Percentiles rank a stretch among this genome's conserved stretches.
These are phyloP conservation scores for Ascaphus truei DNA, from an alignment of 2,113 vertebrate genomes.

Conservation along the genomic window DNA sequence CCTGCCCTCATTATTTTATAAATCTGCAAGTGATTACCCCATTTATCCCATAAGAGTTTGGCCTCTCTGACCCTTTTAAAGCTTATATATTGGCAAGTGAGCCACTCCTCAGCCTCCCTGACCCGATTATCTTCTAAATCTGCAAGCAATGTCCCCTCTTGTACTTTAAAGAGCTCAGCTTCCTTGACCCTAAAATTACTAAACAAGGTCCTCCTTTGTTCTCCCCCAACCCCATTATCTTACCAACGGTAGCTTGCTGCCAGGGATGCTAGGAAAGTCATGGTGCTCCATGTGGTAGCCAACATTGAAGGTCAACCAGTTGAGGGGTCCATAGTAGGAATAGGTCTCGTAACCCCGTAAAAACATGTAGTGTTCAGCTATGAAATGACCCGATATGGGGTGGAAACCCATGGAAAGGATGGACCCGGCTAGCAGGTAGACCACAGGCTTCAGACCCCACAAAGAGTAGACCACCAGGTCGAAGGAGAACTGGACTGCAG, in stretches of 20 bases:
- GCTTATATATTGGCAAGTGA: no score
- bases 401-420: constrained; percentile 89
- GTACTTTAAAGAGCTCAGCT: no score
- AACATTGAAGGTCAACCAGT: constrained; percentile 92
- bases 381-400: constrained; percentile 95
- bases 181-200: no score
- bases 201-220: no score
- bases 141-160: no score
- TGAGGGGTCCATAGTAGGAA: constrained; percentile 93
- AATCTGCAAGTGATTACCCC: no score
- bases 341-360: constrained; percentile 93
- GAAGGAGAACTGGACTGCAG: constrained; percentile 67
- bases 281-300: constrained; percentile 98
- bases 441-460: constrained; percentile 84
- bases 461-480: constrained; percentile 72
- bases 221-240: no score
- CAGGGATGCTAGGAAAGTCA: constrained; percentile 95
- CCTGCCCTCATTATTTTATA: no score
- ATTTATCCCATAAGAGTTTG: no score
- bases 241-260: constrained; percentile 89
- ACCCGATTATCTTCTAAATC: no score
- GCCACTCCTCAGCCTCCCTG: no score
- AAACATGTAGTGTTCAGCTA: constrained; percentile 98
- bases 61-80: no score
- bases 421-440: constrained; percentile 84